A percentile compares a stretch with the other conserved stretches of the same genome.
These are phyloP conservation scores for Tenebrio molitor DNA, from an alignment of 1,140 invertebrate species.

Conservation along the genomic window DNA sequence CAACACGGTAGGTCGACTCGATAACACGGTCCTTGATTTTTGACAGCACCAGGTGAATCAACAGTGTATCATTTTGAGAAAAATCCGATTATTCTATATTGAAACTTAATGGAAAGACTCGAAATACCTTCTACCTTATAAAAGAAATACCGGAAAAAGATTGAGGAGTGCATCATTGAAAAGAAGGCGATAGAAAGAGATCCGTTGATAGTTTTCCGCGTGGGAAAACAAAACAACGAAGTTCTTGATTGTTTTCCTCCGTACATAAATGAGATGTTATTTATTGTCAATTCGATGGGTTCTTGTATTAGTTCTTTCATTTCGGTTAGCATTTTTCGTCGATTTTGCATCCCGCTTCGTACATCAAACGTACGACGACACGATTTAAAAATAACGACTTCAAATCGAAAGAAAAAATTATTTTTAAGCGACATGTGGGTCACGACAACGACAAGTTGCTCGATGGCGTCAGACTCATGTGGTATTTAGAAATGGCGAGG, in stretches of 20 bases:
- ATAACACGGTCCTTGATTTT: no score
- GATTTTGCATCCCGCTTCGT: not conserved
- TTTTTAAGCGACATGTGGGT: no score
- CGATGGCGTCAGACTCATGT: no score
- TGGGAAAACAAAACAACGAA: slow-evolving; percentile 45
- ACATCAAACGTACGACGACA: no score
- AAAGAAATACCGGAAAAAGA: slow-evolving; percentile 36
- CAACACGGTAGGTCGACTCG: no score
- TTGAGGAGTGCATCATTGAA: slow-evolving; percentile 39
- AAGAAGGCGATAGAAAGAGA: slow-evolving; percentile 32
- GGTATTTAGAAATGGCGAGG: no score
- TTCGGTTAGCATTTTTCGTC: not conserved
- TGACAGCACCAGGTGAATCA: no score
- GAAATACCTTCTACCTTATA: slow-evolving; percentile 22
- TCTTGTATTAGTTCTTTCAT: slow-evolving; percentile 5
- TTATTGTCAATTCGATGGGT: slow-evolving; percentile 26
- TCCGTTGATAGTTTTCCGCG: slow-evolving; percentile 45
- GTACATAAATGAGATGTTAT: slow-evolving; percentile 41
- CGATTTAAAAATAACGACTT: no score
- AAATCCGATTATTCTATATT: not conserved
- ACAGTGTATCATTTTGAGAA: no score
- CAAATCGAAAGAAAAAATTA: no score
- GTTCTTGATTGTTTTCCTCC: slow-evolving; percentile 40
- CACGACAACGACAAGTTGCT: no score
- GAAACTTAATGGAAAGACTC: slow-evolving; percentile 22